These are phyloP conservation scores for Litocranius walleri DNA, from an alignment of 2,113 vertebrate species.

Conservation along the genomic window DNA sequence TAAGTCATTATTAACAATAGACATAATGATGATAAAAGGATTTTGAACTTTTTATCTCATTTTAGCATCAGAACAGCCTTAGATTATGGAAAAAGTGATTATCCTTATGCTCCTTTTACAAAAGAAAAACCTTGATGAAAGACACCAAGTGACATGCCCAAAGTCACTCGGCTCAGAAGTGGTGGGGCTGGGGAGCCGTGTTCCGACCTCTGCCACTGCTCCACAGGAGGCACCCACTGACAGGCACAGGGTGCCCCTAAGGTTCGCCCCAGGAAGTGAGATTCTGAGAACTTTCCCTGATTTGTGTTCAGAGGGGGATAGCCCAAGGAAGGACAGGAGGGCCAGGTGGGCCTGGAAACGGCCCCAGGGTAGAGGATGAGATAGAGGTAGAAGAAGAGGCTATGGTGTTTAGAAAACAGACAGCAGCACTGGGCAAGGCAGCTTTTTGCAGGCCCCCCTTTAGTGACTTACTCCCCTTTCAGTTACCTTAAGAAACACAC, in stretches of 20 bases:
- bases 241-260: accelerated
- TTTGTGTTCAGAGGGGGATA: background rate
- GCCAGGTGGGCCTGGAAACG: background rate
- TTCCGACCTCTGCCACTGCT: background rate
- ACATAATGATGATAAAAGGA: background rate
- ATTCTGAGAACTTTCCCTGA: background rate
- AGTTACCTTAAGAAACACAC: background rate
- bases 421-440: background rate
- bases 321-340: background rate
- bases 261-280: background rate
- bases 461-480: background rate
- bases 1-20: background rate
- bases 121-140: background rate
- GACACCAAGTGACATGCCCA: no score
- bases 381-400: background rate
- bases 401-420: background rate
- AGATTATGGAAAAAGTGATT: background rate
- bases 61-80: background rate
- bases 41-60: background rate
- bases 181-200: no score
- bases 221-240: background rate
- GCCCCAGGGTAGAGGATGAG: background rate
- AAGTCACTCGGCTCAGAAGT: background rate
- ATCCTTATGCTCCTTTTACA: background rate
- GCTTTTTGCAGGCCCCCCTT: background rate